Base-by-base conservation (phyloP, 2,113 vertebrate species). In the Chinchilla lanigera region DNA sequence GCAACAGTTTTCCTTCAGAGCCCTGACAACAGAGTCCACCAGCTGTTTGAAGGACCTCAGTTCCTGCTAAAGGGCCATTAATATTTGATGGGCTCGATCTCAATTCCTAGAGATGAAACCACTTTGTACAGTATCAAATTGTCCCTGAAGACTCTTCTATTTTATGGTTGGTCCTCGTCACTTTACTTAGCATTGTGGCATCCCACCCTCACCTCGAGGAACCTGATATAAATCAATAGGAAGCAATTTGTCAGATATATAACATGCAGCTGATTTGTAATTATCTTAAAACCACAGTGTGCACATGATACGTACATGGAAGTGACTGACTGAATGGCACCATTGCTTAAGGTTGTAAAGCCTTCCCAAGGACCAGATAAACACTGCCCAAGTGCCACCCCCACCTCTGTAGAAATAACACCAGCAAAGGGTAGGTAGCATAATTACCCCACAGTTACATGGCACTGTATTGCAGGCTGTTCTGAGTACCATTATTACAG, bases 131-230 rank as follows among this genome's bases (percentile, higher is more conserved):
- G 77, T 33, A 97, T 92, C 96, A 97, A 93, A 88, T 69, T 81
- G 96, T 95, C 97, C 96, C 96, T 78, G 78, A 86, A 95, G 96
- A 96, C 97, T 95, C 95, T 97, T 97, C 52, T 56, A 67, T 90
- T 82, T 95, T 54, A 90, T 20, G 44, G 54, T 69, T 95, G 93
- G 87, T 87, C 90, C 88, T 71, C 30, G 58, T 16, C 80, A 88
- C 61, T 90, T 95, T 60, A 20, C 89, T 93, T 97, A 90, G 26
- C 89, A 75, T 88, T 97, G 87, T 75, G 93, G 90, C 63, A 82
- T 85, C 81, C 81, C 52, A 28, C 52, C 56, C 75, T 85, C 71
- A 89, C 85, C 90, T 83, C 58, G 92, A 82, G 85, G 8, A 86
- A 82, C 12, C 38, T 73, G 61, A 58, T 71, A 88, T 87, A 85